Base-by-base conservation (phyloP, 2,797 vertebrate species). In the Myoxocephalus aenaeus region DNA sequence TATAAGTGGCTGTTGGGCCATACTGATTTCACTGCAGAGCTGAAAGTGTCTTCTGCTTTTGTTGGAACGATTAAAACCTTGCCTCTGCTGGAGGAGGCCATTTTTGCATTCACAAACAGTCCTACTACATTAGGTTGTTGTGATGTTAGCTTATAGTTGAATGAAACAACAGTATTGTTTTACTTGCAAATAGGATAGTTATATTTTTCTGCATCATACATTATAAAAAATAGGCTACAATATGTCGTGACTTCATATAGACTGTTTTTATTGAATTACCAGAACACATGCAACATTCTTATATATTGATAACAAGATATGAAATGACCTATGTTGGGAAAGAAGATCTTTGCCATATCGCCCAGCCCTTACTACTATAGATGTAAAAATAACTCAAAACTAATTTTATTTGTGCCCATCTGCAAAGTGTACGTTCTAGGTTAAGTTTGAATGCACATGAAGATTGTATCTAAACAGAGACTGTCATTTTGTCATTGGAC, bases 1-100 rank as follows among this genome's bases (percentile, higher is more conserved):
- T 34, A 0, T 3, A 22, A 10, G 15, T 66, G 10, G 2, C 15
- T 29, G 5, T 13, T 13, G 2, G 20, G 69, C 22, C 65, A 15
- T 29, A 11, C 2, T 8, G 5, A 44, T 66, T 76, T 51, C 20
- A 54, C 29, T 1, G 6, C 32, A 27, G 12, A 53, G 61, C 18
- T 59, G 9, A 22, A 29, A 69, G 34, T 44, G 8, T 11, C 11
- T 20, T 7, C 17, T 42, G 15, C n/a, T 67, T n/a, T 13, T 36
- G 11, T 22, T 34, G 2, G 9, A 36, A 66, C 27, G 12, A 65
- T 53, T 6, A 13, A 20, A 40, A 7, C 44, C 71, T n/a, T 50
- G 63, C 13, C 25, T 46, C 20, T 73, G 59, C 54, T 27, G 53
- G 20, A 77, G 54, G 40, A 65, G 58, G 51, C 65, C 5, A 8